A percentile compares a stretch with the other conserved stretches of the same genome.
Conservation (phyloP, 2,797 vertebrate species). For the Hippocampus kuda region DNA sequence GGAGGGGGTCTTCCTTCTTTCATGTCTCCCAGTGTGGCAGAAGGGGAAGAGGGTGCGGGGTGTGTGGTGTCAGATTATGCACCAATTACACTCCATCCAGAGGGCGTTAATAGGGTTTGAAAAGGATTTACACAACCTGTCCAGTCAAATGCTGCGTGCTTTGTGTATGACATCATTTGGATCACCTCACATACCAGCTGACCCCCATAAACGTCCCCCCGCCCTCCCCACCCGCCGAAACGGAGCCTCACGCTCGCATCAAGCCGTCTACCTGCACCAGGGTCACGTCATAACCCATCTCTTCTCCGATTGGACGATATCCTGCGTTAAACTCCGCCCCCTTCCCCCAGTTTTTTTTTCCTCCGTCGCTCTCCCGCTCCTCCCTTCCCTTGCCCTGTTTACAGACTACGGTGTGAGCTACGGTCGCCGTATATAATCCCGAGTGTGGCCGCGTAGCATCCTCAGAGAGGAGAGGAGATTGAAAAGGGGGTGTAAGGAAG, state of each 20-base stretch:
- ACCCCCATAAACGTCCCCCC: conserved; percentile 8
- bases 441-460: conserved; percentile 45
- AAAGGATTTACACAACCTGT: conserved; percentile 58
- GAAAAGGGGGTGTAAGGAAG: conserved; percentile 15
- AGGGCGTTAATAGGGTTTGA: conserved; percentile 57
- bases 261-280: conserved; percentile 45
- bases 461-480: conserved; percentile 36
- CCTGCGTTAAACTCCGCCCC: conserved; percentile 11
- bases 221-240: conserved; percentile 6
- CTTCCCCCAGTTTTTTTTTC: neutral
- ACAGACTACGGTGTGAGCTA: conserved; percentile 27
- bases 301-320: conserved; percentile 46
- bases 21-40: conserved; percentile 28
- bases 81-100: conserved; percentile 45
- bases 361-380: neutral
- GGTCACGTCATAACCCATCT: conserved; percentile 33
- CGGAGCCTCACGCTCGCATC: conserved; percentile 27
- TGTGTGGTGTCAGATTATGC: conserved; percentile 60
- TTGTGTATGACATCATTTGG: conserved; percentile 68
- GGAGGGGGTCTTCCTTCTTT: neutral
- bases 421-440: conserved; percentile 45
- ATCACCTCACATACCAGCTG: conserved; percentile 55
- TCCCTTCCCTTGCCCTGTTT: conserved; percentile 34
- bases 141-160: conserved; percentile 58
- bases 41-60: conserved; percentile 27